Evolutionary conservation across 2,113 vertebrate species (phyloP), one percentile per base, ranked within the genome.

Genomic region (Balaenoptera acutorostrata): DNA sequence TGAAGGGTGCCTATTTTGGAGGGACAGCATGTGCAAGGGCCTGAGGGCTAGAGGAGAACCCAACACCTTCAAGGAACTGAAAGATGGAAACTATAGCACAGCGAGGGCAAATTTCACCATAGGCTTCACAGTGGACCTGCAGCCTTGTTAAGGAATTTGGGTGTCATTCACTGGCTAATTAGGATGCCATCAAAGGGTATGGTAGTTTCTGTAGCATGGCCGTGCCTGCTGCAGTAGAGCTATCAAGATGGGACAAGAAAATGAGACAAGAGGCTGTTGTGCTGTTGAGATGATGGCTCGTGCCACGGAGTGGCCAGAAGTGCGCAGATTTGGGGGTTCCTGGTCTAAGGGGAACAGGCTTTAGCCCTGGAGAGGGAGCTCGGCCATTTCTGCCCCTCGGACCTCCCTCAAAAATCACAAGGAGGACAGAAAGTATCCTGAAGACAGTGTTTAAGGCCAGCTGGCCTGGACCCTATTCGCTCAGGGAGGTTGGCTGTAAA

Each of bases 331-430:
- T 33, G 29, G 75, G 69, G 85, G 71, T 14, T 86, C 25, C 59
- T 36, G 14, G 44, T 44, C 29, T 29, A 13, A 31, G 72, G 59
- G 61, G 31, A 13, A 4, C 25, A 27, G 33, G 44, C 13, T 25
- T 49, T 13, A 85, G 55, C 55, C 44, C 31, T 29, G 29, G 36
- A 52, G n/a, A 72, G 59, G 77, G 33, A 46, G 29, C 41, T 66
- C 6, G 36, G 36, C 8, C 18, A 29, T 23, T 18, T 7, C 46
- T 15, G 25, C 0, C 29, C 55, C 44, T 27, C 0, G 8, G 44
- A 75, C 6, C 25, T 15, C 25, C 68, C n/a, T 66, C 15, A 27
- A 0, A 55, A 88, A 33, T 82, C 39, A 33, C 23, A 18, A 6
- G 41, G 61, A 63, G 44, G 41, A 36, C 29, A 36, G 15, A 85